Percentiles rank a stretch among this genome's conserved stretches.
Evolutionary conservation across 2,113 vertebrate genomes (phyloP).

Genomic region (Nyctereutes procyonoides): DNA sequence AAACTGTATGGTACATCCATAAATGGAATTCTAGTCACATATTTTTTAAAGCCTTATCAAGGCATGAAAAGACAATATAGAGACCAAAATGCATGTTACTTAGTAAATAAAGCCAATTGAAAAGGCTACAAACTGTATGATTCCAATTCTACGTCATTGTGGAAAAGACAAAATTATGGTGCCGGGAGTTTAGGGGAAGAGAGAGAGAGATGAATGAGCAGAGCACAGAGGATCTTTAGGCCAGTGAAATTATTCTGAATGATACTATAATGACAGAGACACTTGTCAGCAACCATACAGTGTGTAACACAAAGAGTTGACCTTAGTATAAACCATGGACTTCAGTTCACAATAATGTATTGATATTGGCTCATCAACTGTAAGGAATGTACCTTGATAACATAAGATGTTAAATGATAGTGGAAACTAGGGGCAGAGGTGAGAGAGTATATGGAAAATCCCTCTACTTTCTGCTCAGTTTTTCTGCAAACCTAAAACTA

Average conservation of each 20-base stretch:
- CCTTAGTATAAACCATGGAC: background rate
- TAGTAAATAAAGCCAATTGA: background rate
- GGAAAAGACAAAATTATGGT: background rate
- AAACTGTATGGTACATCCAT: background rate
- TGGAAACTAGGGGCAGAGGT: background rate
- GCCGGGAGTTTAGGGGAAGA: background rate
- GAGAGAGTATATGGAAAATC: background rate
- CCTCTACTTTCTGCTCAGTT: background rate
- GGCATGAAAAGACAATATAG: background rate
- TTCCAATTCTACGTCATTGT: background rate
- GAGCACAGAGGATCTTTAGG: background rate
- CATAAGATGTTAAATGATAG: background rate
- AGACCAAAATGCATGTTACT: background rate
- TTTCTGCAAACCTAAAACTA: background rate
- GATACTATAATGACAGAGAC: background rate
- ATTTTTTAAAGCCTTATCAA: background rate
- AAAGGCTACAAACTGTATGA: background rate
- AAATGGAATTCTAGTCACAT: background rate
- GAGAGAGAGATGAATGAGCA: background rate
- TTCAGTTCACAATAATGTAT: background rate
- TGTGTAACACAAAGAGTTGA: background rate
- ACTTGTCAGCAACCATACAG: background rate
- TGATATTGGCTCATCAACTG: background rate
- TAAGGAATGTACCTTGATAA: background rate
- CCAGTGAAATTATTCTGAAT: background rate